Evolutionary conservation across 2,113 vertebrate species (phyloP), one percentile per base, ranked within the genome.

Genomic region (Phalacrocorax brasilianus): DNA sequence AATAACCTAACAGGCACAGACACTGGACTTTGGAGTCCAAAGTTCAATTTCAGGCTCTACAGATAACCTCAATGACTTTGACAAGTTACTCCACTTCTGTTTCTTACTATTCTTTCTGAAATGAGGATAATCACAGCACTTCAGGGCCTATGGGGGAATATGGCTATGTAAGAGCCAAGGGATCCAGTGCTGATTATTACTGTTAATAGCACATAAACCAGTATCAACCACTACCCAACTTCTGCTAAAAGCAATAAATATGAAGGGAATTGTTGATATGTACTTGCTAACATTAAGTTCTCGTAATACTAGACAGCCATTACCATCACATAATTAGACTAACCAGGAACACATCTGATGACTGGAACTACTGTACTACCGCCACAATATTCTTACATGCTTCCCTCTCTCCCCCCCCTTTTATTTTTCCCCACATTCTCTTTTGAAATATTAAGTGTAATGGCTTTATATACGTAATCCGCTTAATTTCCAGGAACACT

Each of bases 401-500:
- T 9, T 28, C 15, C 47, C 47, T 9, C 47, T 26, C 6, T 8
- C 12, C 38, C 27, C 16, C 11, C 17, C 27, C n/a, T 6, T 68
- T 47, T 38, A 38, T 67, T 38, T 47, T n/a, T 20, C 63, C 6
- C 3, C 13, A 12, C 6, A 9, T 18, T 13, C 44, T 45, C 28
- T 33, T 74, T 72, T 82, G 22, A 91, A 91, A 74, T 33, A 68
- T 30, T 44, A 50, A 76, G 2, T 77, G 12, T 17, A 61, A 50
- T 44, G 18, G 3, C 27, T 85, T 70, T 53, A 27, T 75, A 26
- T n/a, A 79, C 2, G 5, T 33, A 81, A 88, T 33, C 6, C 5
- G 2, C 47, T 52, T 82, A 22, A 89, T 89, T 95, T 94, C 91
- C 73, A 95, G 92, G 76, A 95, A 94, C 63, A 80, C 38, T 74